These are phyloP conservation scores for Opisthocomus hoazin DNA, from an alignment of 2,113 vertebrate genomes.

Conservation along the genomic window DNA sequence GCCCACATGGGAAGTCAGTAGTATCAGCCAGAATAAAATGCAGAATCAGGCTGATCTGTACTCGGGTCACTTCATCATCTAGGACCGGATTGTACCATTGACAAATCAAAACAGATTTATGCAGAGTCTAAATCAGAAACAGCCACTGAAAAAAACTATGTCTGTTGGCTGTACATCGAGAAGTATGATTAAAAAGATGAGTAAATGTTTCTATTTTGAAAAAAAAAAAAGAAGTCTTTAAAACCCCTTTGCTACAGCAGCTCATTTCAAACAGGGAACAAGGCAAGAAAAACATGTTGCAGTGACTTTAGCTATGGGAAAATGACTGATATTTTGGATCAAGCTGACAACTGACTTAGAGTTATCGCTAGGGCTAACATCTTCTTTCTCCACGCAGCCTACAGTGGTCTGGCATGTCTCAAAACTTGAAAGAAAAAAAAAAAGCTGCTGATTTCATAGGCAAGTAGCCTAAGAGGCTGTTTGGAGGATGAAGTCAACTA, in stretches of 20 bases:
- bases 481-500: conserved; percentile 44
- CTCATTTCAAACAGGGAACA: neutral
- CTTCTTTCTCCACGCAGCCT: neutral
- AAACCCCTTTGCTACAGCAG: neutral
- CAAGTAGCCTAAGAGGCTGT: conserved; percentile 30
- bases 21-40: rapidly evolving
- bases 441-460: conserved; percentile 23
- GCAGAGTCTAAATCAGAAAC: conserved; percentile 2
- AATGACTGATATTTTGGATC: neutral
- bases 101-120: neutral
- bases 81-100: neutral
- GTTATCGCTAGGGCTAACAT: neutral
- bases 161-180: neutral
- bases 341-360: neutral
- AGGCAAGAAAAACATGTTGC: conserved; percentile 1
- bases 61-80: neutral
- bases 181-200: conserved; percentile 8
- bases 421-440: neutral
- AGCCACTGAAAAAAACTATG: neutral
- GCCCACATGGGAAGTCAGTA: neutral
- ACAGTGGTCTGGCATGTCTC: conserved; percentile 23
- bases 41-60: neutral
- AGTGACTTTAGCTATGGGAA: neutral
- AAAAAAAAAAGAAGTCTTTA: neutral
- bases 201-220: conserved; percentile 14